A percentile compares a stretch with the other conserved stretches of the same genome.
phyloP scores from a whole-genome alignment of 2,888 invertebrate species.

The Campoplex capitator region DNA sequence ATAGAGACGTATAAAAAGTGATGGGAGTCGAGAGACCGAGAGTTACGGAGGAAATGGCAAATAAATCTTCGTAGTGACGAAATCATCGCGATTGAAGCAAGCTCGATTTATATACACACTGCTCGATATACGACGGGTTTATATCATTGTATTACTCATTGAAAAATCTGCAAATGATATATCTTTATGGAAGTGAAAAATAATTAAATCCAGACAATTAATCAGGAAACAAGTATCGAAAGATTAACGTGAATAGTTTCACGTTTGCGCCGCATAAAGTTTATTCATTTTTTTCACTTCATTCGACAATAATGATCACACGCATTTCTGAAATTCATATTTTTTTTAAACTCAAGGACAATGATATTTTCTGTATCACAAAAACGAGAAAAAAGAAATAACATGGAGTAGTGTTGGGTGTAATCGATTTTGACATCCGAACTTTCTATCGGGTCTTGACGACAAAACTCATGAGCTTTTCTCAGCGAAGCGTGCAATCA shows the following conservation, averaged over 20 bases:
- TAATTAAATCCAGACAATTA: too few relatives aligned
- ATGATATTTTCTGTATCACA: not conserved
- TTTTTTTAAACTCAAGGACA: not conserved
- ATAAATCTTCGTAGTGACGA: conserved; percentile 24
- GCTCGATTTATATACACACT: too few relatives aligned
- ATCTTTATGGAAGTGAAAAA: too few relatives aligned
- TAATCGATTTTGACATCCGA: conserved; percentile 48
- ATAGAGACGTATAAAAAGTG: conserved; percentile 57
- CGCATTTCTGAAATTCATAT: not conserved
- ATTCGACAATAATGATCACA: not conserved
- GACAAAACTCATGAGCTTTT: conserved; percentile 45
- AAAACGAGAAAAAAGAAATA: conserved; percentile 11
- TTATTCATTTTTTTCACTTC: not conserved
- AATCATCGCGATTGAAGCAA: not conserved
- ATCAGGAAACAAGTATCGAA: too few relatives aligned
- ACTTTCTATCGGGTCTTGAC: conserved; percentile 41
- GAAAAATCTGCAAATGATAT: too few relatives aligned
- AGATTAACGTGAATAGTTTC: too few relatives aligned
- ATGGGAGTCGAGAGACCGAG: conserved; percentile 39
- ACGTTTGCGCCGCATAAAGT: too few relatives aligned
- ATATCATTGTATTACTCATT: too few relatives aligned
- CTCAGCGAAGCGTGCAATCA: conserved; percentile 63
- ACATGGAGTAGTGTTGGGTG: conserved; percentile 1
- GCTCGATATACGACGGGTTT: too few relatives aligned
- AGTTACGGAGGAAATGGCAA: conserved; percentile 25